These are phyloP conservation scores for Rhodeus uyekii DNA, from an alignment of 2,797 vertebrate genomes.

Conservation along the genomic window DNA sequence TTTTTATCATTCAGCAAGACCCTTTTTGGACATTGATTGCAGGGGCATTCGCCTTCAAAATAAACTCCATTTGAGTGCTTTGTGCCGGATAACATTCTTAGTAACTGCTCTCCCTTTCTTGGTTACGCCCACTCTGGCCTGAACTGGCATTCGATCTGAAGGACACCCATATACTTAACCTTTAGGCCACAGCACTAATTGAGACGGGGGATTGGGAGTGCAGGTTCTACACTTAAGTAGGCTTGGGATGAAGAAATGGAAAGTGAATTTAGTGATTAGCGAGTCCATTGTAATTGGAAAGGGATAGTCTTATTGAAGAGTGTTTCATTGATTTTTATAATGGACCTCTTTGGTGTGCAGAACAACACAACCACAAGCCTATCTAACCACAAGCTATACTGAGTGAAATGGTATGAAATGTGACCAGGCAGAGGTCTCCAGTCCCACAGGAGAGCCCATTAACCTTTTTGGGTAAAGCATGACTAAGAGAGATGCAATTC, in stretches of 20 bases:
- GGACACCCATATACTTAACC: neutral
- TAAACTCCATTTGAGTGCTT: neutral
- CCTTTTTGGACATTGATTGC: neutral
- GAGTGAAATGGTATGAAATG: constrained; percentile 21
- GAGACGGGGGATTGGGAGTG: neutral
- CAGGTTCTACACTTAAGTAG: neutral
- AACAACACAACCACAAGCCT: constrained; percentile 3
- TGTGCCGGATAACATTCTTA: neutral
- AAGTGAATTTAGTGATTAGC: constrained; percentile 42
- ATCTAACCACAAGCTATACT: constrained; percentile 1
- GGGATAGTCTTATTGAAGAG: neutral
- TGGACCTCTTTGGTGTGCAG: neutral
- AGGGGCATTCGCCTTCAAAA: neutral
- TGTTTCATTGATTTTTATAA: constrained; percentile 20
- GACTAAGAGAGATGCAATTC: constrained; percentile 27
- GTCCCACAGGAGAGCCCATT: constrained; percentile 40
- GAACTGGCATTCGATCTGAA: neutral
- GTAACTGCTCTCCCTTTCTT: neutral
- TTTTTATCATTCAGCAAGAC: neutral
- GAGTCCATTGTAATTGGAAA: constrained; percentile 11
- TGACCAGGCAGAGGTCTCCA: neutral
- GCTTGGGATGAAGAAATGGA: constrained; percentile 34
- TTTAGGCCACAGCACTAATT: neutral
- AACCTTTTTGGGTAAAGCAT: constrained; percentile 39
- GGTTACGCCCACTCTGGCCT: neutral